Conservation (phyloP, 1,140 invertebrate species). For the Anagrus nilaparvatae region DNA sequence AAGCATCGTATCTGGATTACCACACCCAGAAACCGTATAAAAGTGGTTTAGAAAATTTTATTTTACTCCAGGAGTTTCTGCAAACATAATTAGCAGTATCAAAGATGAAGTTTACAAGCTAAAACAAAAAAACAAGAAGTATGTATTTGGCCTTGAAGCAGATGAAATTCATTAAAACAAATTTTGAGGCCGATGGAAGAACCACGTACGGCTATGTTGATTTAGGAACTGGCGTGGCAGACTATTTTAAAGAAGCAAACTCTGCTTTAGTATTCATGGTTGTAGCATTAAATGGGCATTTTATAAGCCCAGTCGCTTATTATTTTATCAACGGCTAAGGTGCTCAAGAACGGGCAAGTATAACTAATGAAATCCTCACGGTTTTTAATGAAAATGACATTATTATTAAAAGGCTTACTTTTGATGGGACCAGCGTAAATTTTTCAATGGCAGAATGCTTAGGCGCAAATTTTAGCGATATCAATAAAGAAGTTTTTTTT, state of each 20-base stretch:
- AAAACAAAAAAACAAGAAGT: no score
- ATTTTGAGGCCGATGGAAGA: not conserved
- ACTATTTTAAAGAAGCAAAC: not conserved
- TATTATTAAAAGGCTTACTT: constrained; percentile 7
- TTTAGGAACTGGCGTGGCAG: not conserved
- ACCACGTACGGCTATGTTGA: not conserved
- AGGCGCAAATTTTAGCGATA: constrained; percentile 19
- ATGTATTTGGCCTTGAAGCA: no score
- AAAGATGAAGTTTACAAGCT: no score
- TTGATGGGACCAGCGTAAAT: constrained; percentile 15
- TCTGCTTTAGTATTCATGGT: constrained; percentile 2
- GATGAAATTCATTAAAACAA: constrained; percentile 1
- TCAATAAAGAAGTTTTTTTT: constrained; percentile 24
- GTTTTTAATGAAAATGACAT: constrained; percentile 13
- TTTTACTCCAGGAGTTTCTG: no score
- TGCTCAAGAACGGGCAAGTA: not conserved
- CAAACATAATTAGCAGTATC: no score
- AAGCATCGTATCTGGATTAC: no score
- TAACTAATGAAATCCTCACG: not conserved
- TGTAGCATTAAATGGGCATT: not conserved
- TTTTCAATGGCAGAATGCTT: constrained; percentile 5
- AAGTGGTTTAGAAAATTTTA: no score
- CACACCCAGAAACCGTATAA: no score
- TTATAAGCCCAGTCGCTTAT: not conserved
- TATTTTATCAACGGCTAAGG: not conserved